These are phyloP conservation scores for Erynnis tages DNA, from an alignment of 2,888 invertebrate genomes.

Conservation along the genomic window DNA sequence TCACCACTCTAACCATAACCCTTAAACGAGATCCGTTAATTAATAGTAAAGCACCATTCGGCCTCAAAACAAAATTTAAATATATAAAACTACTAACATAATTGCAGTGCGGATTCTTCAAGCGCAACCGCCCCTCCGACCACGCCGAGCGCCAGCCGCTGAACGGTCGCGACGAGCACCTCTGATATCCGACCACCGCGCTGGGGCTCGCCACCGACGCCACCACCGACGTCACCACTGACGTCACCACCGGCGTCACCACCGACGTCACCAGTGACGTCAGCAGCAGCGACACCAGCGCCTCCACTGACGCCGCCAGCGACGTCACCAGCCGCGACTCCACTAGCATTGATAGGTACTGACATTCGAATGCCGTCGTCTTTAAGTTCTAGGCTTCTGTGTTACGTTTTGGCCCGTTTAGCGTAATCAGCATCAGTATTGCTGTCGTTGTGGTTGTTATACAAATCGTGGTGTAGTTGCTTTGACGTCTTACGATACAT, in stretches of 20 bases:
- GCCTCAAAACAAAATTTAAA: slow-evolving; percentile 14
- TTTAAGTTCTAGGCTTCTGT: slow-evolving; percentile 40
- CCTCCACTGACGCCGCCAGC: slow-evolving; percentile 70
- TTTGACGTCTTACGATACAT: background rate
- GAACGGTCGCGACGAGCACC: slow-evolving; percentile 90
- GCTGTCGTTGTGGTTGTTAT: slow-evolving; percentile 2
- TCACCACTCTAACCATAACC: slow-evolving; percentile 18
- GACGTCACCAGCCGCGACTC: slow-evolving; percentile 74
- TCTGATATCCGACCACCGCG: slow-evolving; percentile 79
- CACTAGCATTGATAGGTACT: slow-evolving; percentile 68
- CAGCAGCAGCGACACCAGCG: slow-evolving; percentile 45
- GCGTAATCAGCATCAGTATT: slow-evolving; percentile 8
- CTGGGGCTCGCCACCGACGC: slow-evolving; percentile 52
- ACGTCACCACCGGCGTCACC: slow-evolving; percentile 40
- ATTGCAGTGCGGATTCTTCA: slow-evolving; percentile 94
- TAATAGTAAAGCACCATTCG: slow-evolving; percentile 12
- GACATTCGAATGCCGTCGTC: slow-evolving; percentile 43
- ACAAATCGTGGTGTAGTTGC: background rate
- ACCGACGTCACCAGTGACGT: slow-evolving; percentile 43
- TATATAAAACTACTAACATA: slow-evolving; percentile 19
- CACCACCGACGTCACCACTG: slow-evolving; percentile 42
- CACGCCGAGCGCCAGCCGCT: slow-evolving; percentile 92
- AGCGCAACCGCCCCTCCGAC: slow-evolving; percentile 91
- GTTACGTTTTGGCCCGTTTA: background rate
- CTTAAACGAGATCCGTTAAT: slow-evolving; percentile 11